These are phyloP conservation scores for Eudemis profundana DNA, from an alignment of 2,888 invertebrate species.

Conservation along the genomic window DNA sequence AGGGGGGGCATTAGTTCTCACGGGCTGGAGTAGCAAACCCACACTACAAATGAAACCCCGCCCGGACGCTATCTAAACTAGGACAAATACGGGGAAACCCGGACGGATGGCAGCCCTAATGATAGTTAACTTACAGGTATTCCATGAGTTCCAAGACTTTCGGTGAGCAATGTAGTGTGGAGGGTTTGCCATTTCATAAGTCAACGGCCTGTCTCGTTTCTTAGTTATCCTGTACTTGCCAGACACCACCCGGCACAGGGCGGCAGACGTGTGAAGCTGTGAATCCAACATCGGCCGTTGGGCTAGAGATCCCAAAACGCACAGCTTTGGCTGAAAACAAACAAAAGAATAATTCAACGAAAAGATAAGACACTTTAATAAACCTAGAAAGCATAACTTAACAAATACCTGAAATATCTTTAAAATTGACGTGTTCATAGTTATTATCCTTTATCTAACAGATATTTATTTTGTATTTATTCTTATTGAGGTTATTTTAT, in stretches of 20 bases:
- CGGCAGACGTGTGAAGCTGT: conserved; percentile 86
- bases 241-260: conserved; percentile 87
- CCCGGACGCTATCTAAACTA: no score
- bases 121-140: conserved; percentile 89
- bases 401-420: conserved; percentile 9
- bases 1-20: no score
- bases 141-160: conserved; percentile 97
- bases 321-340: conserved; percentile 55
- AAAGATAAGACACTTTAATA: conserved; percentile 22
- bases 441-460: not conserved
- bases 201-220: conserved; percentile 90
- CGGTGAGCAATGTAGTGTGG: conserved; percentile 93
- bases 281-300: conserved; percentile 65
- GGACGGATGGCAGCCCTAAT: no score
- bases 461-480: conserved; percentile 1
- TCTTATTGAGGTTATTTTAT: no score
- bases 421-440: conserved; percentile 9
- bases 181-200: conserved; percentile 96
- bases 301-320: conserved; percentile 50
- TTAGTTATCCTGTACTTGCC: conserved; percentile 92
- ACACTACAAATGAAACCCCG: no score
- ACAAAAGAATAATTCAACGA: conserved; percentile 31
- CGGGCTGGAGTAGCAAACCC: no score
- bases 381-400: no score
- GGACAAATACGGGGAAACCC: no score